Percentiles rank a stretch among this genome's conserved stretches.
phyloP scores from a whole-genome alignment of 2,113 vertebrate species.

The Platichthys stellatus region DNA sequence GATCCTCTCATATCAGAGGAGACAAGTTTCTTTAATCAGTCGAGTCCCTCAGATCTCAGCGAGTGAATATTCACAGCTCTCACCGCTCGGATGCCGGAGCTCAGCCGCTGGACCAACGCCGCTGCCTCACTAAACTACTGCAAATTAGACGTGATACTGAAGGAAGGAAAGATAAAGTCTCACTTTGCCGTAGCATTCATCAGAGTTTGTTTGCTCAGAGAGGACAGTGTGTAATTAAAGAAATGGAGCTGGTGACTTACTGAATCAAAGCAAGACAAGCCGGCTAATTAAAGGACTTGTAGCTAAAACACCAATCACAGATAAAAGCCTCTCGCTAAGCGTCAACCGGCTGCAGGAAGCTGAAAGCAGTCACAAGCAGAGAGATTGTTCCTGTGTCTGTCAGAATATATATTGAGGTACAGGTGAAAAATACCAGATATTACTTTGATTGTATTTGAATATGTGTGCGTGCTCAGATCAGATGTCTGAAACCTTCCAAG shows the following conservation, averaged over 20 bases:
- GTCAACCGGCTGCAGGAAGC: background rate
- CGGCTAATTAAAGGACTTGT: slow-evolving; percentile 24
- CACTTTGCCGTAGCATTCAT: slow-evolving; percentile 1
- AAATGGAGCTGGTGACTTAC: background rate
- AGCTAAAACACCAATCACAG: slow-evolving; percentile 16
- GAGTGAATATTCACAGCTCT: slow-evolving; percentile 34
- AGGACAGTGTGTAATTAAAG: background rate
- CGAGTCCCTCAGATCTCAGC: slow-evolving; percentile 2
- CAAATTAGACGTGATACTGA: slow-evolving; percentile 13
- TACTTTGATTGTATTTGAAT: too few species aligned
- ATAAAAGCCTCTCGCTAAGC: background rate
- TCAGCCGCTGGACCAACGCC: background rate
- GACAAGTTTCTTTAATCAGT: slow-evolving; percentile 29
- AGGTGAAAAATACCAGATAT: background rate
- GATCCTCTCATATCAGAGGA: slow-evolving; percentile 27
- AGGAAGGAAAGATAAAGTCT: background rate
- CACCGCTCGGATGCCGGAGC: slow-evolving; percentile 3
- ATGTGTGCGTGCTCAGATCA: background rate
- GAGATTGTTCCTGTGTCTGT: background rate
- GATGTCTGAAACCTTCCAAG: background rate
- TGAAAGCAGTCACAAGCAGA: background rate
- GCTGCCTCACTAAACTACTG: slow-evolving; percentile 5
- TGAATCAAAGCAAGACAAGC: background rate
- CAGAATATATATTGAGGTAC: background rate
- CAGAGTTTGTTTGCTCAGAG: background rate